Evolutionary conservation across 2,113 vertebrate species (phyloP), one percentile per base, ranked within the genome.

Genomic region (Gavia stellata): DNA sequence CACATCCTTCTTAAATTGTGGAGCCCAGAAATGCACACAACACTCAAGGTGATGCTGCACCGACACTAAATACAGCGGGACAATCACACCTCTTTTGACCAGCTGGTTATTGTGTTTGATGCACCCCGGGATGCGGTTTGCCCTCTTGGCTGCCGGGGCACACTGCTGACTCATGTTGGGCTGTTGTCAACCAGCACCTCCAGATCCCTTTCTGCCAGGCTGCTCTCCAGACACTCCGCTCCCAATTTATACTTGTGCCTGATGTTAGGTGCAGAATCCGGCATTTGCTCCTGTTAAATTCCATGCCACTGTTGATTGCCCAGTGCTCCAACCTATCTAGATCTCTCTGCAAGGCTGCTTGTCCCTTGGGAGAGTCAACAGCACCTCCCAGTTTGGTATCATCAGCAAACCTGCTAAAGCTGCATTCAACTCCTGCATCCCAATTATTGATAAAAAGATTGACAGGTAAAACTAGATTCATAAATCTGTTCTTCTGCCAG

Each of bases 1-100:
- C 4, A 36, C n/a, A 61, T 61, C 58, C n/a, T 61, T 36, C 58
- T 17, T 16, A 61, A 36, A 36, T 11, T 25, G 28, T 49, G 56
- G 15, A 26, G 20, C 44, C 44, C 56, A 50, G 44, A 38, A 19
- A 14, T 12, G 34, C 25, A 29, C n/a, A 49, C 45, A 38, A 2
- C 2, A 7, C 17, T 62, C n/a, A 11, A 15, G 75, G 36, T 33
- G 21, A 34, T 7, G 21, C 75, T 1, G 0, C n/a, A 20, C 21
- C 11, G 49, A 4, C 0, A 2, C 44, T 10, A 3, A 47, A 31
- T 24, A 9, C 34, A n/a, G 26, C 1, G 1, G 55, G 34, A 31
- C 3, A 23, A 24, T 38, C 55, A 7, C 55, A 7, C 14, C 6
- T 24, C 42, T 36, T 23, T 8, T 77, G 26, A 24, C 56, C 5